Conservation (phyloP, 2,113 vertebrate species). For the Pterocles gutturalis region DNA sequence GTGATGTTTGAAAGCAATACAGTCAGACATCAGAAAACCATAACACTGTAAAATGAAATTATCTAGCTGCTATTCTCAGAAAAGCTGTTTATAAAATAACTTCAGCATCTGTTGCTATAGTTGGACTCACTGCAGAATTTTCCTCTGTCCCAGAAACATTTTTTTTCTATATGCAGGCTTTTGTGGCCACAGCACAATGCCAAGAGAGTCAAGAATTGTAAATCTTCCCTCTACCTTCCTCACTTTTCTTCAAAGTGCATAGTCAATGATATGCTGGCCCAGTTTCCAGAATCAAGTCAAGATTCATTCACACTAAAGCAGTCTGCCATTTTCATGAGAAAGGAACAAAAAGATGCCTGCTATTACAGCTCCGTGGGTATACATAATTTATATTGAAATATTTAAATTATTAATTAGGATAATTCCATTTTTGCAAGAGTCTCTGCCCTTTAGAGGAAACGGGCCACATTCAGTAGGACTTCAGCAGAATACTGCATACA, state of each 20-base stretch:
- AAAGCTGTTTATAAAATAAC: conserved; percentile 6
- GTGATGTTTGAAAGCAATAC: background rate
- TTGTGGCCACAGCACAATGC: background rate
- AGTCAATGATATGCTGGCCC: conserved; percentile 57
- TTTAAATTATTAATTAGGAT: conserved; percentile 71
- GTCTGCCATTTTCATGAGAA: conserved; percentile 26
- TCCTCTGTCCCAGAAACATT: background rate
- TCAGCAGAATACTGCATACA: background rate
- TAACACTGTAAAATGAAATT: background rate
- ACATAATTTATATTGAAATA: conserved; percentile 69
- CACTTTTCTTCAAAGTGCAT: conserved; percentile 60
- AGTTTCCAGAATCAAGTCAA: conserved; percentile 45
- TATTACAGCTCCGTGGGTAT: conserved; percentile 51
- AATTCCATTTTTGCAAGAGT: conserved; percentile 54
- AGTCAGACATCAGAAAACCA: background rate
- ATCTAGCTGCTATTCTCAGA: conserved; percentile 25
- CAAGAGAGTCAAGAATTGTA: background rate
- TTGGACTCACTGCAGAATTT: background rate
- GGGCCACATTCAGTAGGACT: background rate
- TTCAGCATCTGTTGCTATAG: background rate
- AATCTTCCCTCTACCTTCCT: conserved; percentile 34
- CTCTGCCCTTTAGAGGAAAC: background rate
- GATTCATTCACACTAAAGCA: conserved; percentile 63
- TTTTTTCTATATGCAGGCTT: background rate
- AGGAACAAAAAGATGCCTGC: conserved; percentile 49